A percentile compares a stretch with the other conserved stretches of the same genome.
phyloP scores from a whole-genome alignment of 2,888 invertebrate species.

The Acrobasis repandana region DNA sequence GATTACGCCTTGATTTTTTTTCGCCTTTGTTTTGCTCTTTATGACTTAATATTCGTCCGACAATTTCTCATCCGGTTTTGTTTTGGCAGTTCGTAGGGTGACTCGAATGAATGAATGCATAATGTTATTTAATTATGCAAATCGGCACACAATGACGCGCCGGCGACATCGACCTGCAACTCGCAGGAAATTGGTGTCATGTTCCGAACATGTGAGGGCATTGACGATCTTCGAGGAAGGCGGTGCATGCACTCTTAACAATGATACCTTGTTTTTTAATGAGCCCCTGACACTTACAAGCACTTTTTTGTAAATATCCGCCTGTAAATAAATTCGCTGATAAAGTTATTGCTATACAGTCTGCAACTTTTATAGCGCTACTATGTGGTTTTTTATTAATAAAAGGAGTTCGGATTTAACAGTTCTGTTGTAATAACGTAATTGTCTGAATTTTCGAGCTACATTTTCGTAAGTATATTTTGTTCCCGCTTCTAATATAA shows the following conservation, averaged over 20 bases:
- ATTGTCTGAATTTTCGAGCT: too few species aligned
- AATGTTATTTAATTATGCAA: conserved; percentile 78
- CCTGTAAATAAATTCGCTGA: conserved; percentile 2
- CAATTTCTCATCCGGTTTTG: conserved; percentile 45
- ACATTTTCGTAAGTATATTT: too few species aligned
- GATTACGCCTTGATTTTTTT: conserved; percentile 47
- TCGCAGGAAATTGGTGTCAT: conserved; percentile 70
- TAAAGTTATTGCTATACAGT: background rate
- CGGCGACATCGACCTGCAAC: conserved; percentile 57
- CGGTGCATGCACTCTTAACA: conserved; percentile 30
- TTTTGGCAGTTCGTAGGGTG: conserved; percentile 60
- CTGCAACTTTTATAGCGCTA: too few species aligned
- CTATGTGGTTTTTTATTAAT: too few species aligned
- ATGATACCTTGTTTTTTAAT: conserved; percentile 32
- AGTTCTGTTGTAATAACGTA: too few species aligned
- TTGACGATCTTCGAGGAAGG: conserved; percentile 48
- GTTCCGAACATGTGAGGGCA: conserved; percentile 50
- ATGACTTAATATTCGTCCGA: conserved; percentile 32
- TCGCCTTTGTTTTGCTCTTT: conserved; percentile 32
- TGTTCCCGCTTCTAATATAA: too few species aligned
- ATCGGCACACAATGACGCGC: conserved; percentile 64
- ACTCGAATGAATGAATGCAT: conserved; percentile 71
- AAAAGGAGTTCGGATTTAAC: too few species aligned
- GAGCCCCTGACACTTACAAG: conserved; percentile 1
- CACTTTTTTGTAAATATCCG: conserved; percentile 1